Evolutionary conservation across 2,888 invertebrate species (phyloP), one percentile per base, ranked within the genome.

Genomic region (Drosophila recens): DNA sequence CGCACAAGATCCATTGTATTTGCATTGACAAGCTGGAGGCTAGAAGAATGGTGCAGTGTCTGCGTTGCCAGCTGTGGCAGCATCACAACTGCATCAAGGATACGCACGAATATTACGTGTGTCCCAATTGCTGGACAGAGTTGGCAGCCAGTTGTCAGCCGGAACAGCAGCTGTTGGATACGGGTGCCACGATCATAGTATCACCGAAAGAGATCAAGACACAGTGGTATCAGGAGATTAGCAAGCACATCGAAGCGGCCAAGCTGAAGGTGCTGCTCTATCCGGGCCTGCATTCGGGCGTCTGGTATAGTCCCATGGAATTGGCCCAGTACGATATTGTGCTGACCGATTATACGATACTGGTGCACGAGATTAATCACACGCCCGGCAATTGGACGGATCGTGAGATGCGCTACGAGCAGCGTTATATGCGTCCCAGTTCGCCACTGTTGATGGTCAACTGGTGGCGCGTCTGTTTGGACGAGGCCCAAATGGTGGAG

Each of bases 401-500:
- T 23, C 85, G 90, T 0, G 72, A 70, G 4, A 91, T 95, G 54
- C 93, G 96, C 0, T 92, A 94, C 69, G 93, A 94, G n/a, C 95
- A 95, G 71, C 93, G 94, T 36, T 96, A 95, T 78, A 93, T 95
- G 91, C 93, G 94, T 0, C 93, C 94, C 1, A 94, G 95, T 0
- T 95, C 95, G 49, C 96, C 97, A 0, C 91, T 97, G n/a, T 91
- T 94, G 0, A 94, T 94, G 86, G 93, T 97, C 1, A 93, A 95
- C 53, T 97, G 96, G 96, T 96, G 96, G 96, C 93, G 97, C 63
- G 94, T 96, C 57, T 95, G 96, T 87, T 92, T 96, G 30, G 97
- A 97, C 91, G 97, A 97, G 92, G 96, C 96, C 5, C 97, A 97
- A 93, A 95, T 96, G 94, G 95, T 96, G 0, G 96, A 96, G 87